Percentiles rank a stretch among this genome's conserved stretches.
Conservation (phyloP, 2,113 vertebrate genomes). For the Myocastor coypus region DNA sequence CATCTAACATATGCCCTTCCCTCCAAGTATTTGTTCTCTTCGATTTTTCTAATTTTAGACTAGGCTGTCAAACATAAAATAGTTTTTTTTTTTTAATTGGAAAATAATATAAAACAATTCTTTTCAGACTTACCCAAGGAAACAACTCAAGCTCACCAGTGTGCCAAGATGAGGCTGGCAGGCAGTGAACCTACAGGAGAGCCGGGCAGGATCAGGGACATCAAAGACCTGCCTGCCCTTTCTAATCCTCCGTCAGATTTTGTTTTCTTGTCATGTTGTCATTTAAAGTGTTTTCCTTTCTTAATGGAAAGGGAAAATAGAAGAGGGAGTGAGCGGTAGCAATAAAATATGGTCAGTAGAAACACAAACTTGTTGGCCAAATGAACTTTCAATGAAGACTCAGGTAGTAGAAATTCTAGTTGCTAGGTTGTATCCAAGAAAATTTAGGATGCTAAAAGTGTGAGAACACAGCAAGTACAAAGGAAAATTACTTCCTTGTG, state of each 20-base stretch:
- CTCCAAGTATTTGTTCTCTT: neutral
- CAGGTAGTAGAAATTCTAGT: slow-evolving; percentile 27
- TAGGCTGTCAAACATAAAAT: neutral
- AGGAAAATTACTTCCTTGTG: neutral
- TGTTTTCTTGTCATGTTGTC: neutral
- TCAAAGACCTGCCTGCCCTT: neutral
- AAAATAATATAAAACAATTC: slow-evolving; percentile 34
- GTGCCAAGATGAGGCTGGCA: neutral
- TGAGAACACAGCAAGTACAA: neutral
- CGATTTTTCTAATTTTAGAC: slow-evolving; percentile 42
- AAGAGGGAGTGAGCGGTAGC: neutral
- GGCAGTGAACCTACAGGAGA: neutral
- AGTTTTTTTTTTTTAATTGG: slow-evolving; percentile 43
- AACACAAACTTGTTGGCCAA: slow-evolving; percentile 6
- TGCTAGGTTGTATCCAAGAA: neutral
- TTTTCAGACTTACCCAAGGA: slow-evolving; percentile 26
- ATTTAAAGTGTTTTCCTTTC: slow-evolving; percentile 24
- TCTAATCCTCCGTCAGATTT: slow-evolving; percentile 36
- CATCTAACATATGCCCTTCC: neutral
- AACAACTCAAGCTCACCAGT: slow-evolving; percentile 33
- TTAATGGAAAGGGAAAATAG: neutral
- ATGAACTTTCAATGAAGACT: neutral
- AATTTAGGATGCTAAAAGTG: slow-evolving; percentile 12
- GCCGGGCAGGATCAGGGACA: neutral
- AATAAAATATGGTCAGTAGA: slow-evolving; percentile 27